These are phyloP conservation scores for Heterodera carotae DNA, from an alignment of 1,140 invertebrate genomes.

Conservation along the genomic window DNA sequence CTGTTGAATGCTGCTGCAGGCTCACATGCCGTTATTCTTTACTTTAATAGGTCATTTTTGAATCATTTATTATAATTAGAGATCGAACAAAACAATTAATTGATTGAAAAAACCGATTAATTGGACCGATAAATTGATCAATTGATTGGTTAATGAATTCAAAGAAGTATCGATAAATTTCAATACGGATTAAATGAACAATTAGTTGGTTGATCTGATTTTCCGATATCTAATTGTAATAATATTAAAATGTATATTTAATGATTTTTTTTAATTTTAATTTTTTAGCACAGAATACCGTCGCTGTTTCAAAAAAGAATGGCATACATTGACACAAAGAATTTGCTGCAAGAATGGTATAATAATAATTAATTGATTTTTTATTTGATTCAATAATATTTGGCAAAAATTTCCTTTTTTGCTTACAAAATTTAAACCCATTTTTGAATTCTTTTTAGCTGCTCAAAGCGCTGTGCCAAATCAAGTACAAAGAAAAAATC, in stretches of 20 bases:
- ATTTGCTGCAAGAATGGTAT: not conserved
- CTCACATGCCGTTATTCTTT: slow-evolving; percentile 20
- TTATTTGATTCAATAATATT: too few relatives aligned
- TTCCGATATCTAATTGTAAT: too few relatives aligned
- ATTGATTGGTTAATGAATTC: too few relatives aligned
- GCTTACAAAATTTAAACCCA: not conserved
- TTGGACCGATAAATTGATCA: too few relatives aligned
- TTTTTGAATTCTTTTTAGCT: not conserved
- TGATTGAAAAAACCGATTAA: too few relatives aligned
- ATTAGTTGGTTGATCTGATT: too few relatives aligned
- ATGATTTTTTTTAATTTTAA: not conserved
- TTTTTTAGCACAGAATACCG: slow-evolving; percentile 20
- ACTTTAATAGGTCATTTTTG: slow-evolving; percentile 12
- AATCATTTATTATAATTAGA: too few relatives aligned
- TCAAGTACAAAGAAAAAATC: not conserved
- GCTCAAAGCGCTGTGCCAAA: not conserved
- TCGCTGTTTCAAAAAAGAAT: slow-evolving; percentile 4
- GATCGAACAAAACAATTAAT: too few relatives aligned
- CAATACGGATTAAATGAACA: too few relatives aligned
- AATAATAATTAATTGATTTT: too few relatives aligned
- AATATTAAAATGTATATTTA: too few relatives aligned
- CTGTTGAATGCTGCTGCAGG: slow-evolving; percentile 7
- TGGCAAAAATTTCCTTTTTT: not conserved
- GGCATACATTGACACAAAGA: not conserved
- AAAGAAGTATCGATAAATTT: too few relatives aligned